Evolutionary conservation across 2,888 invertebrate genomes (phyloP), one percentile per base, ranked within the genome.

Genomic region (Apamea crenata): DNA sequence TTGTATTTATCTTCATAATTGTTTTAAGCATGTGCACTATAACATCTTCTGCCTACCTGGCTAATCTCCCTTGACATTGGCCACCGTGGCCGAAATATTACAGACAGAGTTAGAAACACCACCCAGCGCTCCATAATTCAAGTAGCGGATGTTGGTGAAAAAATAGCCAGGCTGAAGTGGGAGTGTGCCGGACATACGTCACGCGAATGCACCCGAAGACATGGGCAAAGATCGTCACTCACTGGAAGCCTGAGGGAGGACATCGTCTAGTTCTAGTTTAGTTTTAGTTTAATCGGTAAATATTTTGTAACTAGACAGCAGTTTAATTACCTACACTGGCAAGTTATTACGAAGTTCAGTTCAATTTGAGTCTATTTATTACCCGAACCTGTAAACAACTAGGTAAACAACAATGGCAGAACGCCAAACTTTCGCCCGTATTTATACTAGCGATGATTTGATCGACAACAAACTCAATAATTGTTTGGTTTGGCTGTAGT

Each of bases 371-470:
- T 14, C n/a, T 84, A 72, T 83, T 83, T 72, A 65, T 53, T 77
- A 71, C 29, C 44, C 0, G 25, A 53, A 50, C 16, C 18, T 18
- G 47, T 36, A 44, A 82, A 56, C 61, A 56, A 68, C n/a, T 63
- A 14, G 2, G 40, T 77, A 59, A 50, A 68, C 32, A 71, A 73
- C 65, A 73, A 80, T 56, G 32, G 74, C 56, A 69, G 18, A 56
- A 32, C 16, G 66, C 67, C 74, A 74, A 87, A 79, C 53, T 65
- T 86, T 25, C 10, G 14, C 47, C 61, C 65, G 65, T 83, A 83
- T 70, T 82, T 82, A 71, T 63, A 32, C 14, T 50, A 5, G 16
- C 47, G 10, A 74, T 47, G n/a, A 71, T 59, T 76, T 76, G 44
- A 74, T 78, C 36, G 67, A 29, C 53, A 47, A n/a, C 47, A 59